Base-by-base conservation (phyloP, 1,140 invertebrate species). In the Pseudomyrmex cubaensis region DNA sequence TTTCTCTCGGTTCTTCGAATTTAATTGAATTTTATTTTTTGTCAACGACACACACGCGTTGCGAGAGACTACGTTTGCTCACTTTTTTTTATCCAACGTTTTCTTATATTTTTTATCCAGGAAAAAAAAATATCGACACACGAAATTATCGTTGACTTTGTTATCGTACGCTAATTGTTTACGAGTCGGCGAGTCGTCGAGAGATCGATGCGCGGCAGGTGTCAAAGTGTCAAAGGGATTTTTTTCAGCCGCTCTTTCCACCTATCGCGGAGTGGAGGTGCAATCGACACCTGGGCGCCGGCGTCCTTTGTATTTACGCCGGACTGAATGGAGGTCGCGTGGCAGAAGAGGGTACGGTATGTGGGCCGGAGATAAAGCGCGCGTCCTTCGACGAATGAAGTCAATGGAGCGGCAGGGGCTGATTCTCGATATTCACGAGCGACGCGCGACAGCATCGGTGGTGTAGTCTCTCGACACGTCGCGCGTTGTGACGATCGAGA, bases 261-360 rank as follows among this genome's bases (percentile, higher is more conserved):
- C 3, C 61, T 44, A 61, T 54, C 61, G 9, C 17, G 10, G 50
- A 54, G 35, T 7, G 3, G 25, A 44, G 25, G 22, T 85, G 86
- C 82, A 25, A 87, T 87, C 83, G 69, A 85, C 35, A 85, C 83
- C 52, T 77, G 83, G 48, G 13, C 57, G 59, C 61, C 70, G 82
- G 76, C 76, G 64, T 56, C 54, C 76, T 80, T 80, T 80, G 66
- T 80, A 80, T 70, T 80, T 72, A 80, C 76, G 54, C 76, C 54
- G 76, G 64, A 85, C 52, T 92, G 88, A 92, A 92, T 92, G 90
- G 84, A 87, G 72, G 83, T 90, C 90, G 89, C 90, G 89, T 83
- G 73, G 74, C 74, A 74, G 35, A 74, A 85, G 76, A 64, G 91
- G 85, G 75, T 77, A 86, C 70, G 54, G 86, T 88, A 90, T 87